Evolutionary conservation across 2,797 vertebrate genomes (phyloP).

Genomic region (Liasis olivaceus): DNA sequence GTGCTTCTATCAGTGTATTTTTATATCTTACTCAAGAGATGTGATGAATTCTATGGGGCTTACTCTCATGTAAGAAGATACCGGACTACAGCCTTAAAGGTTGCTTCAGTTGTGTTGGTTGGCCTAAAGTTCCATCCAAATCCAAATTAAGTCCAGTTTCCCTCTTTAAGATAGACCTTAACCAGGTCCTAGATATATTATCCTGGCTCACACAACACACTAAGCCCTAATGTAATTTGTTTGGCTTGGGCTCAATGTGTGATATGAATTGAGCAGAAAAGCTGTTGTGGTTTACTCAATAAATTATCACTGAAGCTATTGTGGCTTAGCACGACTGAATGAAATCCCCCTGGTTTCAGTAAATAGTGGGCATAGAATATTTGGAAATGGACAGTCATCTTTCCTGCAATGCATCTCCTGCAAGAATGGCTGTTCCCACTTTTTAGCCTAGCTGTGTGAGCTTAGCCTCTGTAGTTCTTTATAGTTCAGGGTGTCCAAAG

Average conservation of each 20-base stretch:
- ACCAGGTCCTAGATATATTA: neutral
- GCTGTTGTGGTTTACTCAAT: neutral
- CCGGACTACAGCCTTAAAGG: neutral
- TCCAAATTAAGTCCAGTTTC: neutral
- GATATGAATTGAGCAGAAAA: neutral
- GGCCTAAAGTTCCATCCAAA: neutral
- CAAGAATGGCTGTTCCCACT: neutral
- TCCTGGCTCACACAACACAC: neutral
- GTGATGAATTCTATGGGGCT: neutral
- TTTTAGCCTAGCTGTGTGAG: neutral
- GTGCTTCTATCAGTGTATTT: neutral
- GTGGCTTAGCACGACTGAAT: neutral
- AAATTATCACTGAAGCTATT: neutral
- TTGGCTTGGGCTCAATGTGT: neutral
- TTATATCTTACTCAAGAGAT: neutral
- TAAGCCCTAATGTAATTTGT: constrained; percentile 1
- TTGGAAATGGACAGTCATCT: neutral
- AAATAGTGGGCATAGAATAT: neutral
- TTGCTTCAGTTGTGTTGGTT: neutral
- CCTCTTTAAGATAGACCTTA: neutral
- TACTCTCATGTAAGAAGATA: neutral
- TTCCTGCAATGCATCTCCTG: neutral
- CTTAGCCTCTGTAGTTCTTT: neutral
- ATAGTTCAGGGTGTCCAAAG: neutral
- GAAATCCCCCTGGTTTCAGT: neutral